Base-by-base conservation (phyloP, 1,140 invertebrate species). In the Papilio aristodemus region DNA sequence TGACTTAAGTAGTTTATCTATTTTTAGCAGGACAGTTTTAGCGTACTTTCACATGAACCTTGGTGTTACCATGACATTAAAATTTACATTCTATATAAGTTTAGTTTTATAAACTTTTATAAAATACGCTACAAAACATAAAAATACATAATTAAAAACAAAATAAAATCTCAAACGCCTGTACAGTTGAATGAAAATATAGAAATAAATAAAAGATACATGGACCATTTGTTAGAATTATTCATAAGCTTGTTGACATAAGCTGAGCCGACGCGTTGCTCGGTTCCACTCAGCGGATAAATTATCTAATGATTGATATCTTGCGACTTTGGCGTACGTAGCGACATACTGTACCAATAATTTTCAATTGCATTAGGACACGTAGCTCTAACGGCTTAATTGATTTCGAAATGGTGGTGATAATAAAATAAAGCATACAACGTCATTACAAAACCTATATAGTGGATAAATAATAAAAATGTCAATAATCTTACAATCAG, bases 201-300 rank as follows among this genome's bases (percentile, higher is more conserved):
- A 54, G 46, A 22, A 54, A 54, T 54, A 54, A 54, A 54, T 54
- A 54, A 54, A 54, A 54, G 46, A 54, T 54, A 54, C 46, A 54
- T 25, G 46, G 46, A 22, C 46, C 46, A 54, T 54, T 54, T 54
- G 46, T 54, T 54, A 22, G 46, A 54, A 54, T 54, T 54, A 54
- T 54, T 54, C 46, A 54, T 54, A 54, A 54, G 46, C 46, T 54
- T 54, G 46, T 54, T 54, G 46, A 54, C 46, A 54, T 22, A 54
- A 54, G 19, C 46, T 54, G 46, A 25, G 4, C 27, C 46, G 46
- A 19, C 19, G 19, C 2, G 46, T 22, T 5, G 22, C 46, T 54
- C 46, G 3, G 46, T 54, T 54, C 46, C 46, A 54, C 46, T 22
- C 46, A 19, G 9, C 46, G 46, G 46, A 54, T 54, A 54, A 54